Evolutionary conservation across 2,797 vertebrate species (phyloP), one percentile per base, ranked within the genome.

Genomic region (Pseudocheirus occidentalis): DNA sequence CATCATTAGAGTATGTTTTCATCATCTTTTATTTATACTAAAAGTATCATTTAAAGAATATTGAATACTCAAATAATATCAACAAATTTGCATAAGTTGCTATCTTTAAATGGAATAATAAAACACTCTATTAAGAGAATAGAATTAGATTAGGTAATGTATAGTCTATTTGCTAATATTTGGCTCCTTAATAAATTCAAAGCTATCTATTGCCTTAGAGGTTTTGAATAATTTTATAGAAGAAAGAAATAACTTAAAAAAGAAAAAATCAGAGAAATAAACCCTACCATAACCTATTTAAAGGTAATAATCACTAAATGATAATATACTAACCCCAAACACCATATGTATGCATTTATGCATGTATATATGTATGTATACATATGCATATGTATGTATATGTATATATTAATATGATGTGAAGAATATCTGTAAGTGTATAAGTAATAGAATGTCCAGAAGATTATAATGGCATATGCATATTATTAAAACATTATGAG

Each of bases 151-250:
- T 59, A 91, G 53, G 90, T 57, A 93, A 96, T 93, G 40, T 0
- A 93, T 40, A 90, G 29, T 81, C 27, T 59, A 56, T 62, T 96
- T 93, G 95, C 94, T 81, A 92, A 94, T 58, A 93, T 96, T 96
- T 95, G 55, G 95, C 40, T 94, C n/a, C 10, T 94, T 94, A 96
- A 97, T 95, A 73, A 94, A 95, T 96, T 97, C 91, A 95, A 96
- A 95, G 55, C 10, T 92, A 93, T 95, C 34, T 54, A 66, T 73
- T 93, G 94, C 66, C 96, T 96, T 31, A 73, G 62, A 55, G 73
- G 96, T 56, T 95, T 50, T 95, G 21, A 90, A 93, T 96, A 95
- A 95, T 95, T 95, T 52, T 94, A 91, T 2, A 91, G 59, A 92
- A 14, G 13, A 90, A 97, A 95, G 27, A 57, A 93, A 97, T 94